Base-by-base conservation (phyloP, 1,140 invertebrate species). In the Tetraneura akinire region DNA sequence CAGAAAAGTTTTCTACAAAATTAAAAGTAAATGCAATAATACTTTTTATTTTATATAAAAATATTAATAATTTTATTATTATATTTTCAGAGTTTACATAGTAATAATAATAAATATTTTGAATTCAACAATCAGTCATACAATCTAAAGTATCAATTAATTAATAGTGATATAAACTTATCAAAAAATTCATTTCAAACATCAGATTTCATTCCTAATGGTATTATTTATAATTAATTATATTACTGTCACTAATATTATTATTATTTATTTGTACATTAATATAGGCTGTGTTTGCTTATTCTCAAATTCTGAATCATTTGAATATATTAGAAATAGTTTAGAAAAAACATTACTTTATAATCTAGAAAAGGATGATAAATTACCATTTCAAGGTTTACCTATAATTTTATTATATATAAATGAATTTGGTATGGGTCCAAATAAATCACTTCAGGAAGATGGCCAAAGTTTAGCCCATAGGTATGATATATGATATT, bases 361-460 rank as follows among this genome's bases (percentile, higher is more conserved):
- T 5, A 96, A 96, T 89, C 87, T 97, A 78, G 94, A 96, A 85
- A 92, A 95, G 84, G 94, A 96, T 84, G 95, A 97, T 84, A 91
- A 94, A 82, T 85, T 93, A 73, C 92, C 92, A 18, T 94, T 95
- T 84, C 89, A 94, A 87, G 94, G 94, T 82, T 87, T 97, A 81
- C 95, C 95, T 1, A 92, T 97, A 82, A 94, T 96, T 42, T 90
- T 97, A 82, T 90, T 97, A 85, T 95, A 96, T 86, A 91, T 95
- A 73, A 93, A 94, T 84, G 94, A 96, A 85, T 91, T 93, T 82
- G 95, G 96, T 85, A 87, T 92, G 11, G 55, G 37, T 11, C 74
- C 60, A 5, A 37, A 78, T 37, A 88, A 92, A 80, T 90, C 91
- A 83, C 87, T 98, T 47, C 90, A 93, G 80, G 93, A 96, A 83